Evolutionary conservation across 2,113 vertebrate genomes (phyloP).

Genomic region (Pyxicephalus adspersus): DNA sequence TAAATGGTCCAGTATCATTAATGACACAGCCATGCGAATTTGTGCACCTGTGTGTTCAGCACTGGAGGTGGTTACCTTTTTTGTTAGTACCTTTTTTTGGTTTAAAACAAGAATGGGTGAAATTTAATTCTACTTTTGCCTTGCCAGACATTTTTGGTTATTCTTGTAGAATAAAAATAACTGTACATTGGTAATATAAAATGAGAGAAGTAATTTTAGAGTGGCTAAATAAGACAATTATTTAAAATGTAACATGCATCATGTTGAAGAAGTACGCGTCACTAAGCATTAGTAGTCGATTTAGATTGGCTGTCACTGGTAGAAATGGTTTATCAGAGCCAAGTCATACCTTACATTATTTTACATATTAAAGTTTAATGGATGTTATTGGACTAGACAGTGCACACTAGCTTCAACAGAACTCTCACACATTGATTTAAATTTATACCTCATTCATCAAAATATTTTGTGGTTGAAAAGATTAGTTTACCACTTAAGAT

Average conservation of each 20-base stretch:
- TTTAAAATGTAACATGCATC: constrained; percentile 3
- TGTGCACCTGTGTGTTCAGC: no score
- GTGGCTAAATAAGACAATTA: not conserved
- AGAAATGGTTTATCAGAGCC: not conserved
- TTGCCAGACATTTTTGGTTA: no score
- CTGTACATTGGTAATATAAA: not conserved
- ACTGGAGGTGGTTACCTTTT: no score
- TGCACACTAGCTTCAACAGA: not conserved
- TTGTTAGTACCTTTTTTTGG: no score
- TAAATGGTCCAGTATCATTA: no score
- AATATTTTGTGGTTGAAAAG: no score
- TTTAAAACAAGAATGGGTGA: no score
- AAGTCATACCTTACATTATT: constrained; percentile 23
- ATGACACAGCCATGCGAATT: no score
- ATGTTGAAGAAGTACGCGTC: constrained; percentile 13
- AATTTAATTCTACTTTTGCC: no score
- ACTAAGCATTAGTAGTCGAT: constrained; percentile 21
- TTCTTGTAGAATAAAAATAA: not conserved
- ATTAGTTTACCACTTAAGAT: no score
- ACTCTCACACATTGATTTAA: no score
- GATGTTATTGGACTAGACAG: constrained; percentile 33
- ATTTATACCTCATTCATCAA: no score
- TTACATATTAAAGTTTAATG: constrained; percentile 24
- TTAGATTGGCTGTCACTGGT: constrained; percentile 39
- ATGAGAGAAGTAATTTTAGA: not conserved